These are phyloP conservation scores for Catharus ustulatus DNA, from an alignment of 2,797 vertebrate species.

Conservation along the genomic window DNA sequence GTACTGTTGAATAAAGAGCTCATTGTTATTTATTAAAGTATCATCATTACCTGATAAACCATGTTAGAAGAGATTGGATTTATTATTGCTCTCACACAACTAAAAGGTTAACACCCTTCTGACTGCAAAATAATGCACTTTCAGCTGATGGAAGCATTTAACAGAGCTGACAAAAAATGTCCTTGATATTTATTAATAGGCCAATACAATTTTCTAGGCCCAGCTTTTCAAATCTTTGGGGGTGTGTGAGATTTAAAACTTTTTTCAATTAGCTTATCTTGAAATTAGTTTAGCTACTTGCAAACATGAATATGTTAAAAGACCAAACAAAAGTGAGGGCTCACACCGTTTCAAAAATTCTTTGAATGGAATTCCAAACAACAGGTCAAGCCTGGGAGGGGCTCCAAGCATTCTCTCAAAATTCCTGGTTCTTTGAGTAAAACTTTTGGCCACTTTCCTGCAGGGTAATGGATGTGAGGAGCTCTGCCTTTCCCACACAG, in stretches of 20 bases:
- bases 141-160: conserved; percentile 38
- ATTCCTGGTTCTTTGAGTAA: not conserved
- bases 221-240: not conserved
- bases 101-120: conserved; percentile 50
- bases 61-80: conserved; percentile 57
- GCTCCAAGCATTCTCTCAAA: not conserved
- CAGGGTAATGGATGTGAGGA: not conserved
- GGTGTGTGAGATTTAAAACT: not conserved
- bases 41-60: conserved; percentile 51
- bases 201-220: not conserved
- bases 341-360: not conserved
- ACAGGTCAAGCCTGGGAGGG: not conserved
- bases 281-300: not conserved
- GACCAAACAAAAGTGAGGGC: not conserved
- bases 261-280: conserved; percentile 6
- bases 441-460: not conserved
- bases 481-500: not conserved
- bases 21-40: conserved; percentile 64
- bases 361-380: not conserved
- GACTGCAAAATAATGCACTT: conserved; percentile 49
- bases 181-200: conserved; percentile 54
- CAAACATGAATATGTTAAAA: not conserved
- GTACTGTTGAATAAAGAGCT: conserved; percentile 68
- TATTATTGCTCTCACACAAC: conserved; percentile 51
- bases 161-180: conserved; percentile 15